Evolutionary conservation across 1,140 invertebrate genomes (phyloP).

Genomic region (Paralvinella palmiformis): DNA sequence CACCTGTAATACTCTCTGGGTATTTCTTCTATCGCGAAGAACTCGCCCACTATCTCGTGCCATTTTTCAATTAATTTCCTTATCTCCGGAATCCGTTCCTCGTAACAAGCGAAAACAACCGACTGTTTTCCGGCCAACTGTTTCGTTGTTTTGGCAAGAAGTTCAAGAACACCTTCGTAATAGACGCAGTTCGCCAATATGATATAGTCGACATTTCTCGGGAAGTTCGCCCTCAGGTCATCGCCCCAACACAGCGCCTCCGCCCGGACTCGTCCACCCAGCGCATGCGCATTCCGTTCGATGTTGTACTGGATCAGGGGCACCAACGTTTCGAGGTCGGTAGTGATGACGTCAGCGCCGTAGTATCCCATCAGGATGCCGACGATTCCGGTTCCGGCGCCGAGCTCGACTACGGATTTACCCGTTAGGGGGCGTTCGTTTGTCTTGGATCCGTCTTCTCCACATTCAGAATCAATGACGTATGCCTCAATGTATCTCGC

Average conservation of each 20-base stretch:
- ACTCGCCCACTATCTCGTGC: neutral
- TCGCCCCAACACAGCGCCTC: slow-evolving; percentile 11
- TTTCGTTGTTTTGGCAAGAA: slow-evolving; percentile 7
- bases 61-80: neutral
- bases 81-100: slow-evolving; percentile 8
- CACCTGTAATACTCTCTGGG: too few relatives aligned
- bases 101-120: slow-evolving; percentile 15
- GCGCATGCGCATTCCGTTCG: neutral
- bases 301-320: slow-evolving; percentile 14
- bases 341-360: slow-evolving; percentile 9
- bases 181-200: slow-evolving; percentile 17
- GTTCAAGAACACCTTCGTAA: slow-evolving; percentile 8
- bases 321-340: slow-evolving; percentile 11
- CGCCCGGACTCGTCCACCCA: neutral
- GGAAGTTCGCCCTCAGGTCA: neutral
- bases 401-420: slow-evolving; percentile 14
- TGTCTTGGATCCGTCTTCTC: neutral
- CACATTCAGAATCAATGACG: neutral
- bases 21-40: too few relatives aligned
- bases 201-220: neutral
- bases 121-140: neutral
- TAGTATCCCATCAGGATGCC: slow-evolving; percentile 9
- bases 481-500: slow-evolving; percentile 10
- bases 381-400: slow-evolving; percentile 18
- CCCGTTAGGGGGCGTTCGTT: neutral